phyloP scores from a whole-genome alignment of 2,113 vertebrate genomes.

The Galemys pyrenaicus region DNA sequence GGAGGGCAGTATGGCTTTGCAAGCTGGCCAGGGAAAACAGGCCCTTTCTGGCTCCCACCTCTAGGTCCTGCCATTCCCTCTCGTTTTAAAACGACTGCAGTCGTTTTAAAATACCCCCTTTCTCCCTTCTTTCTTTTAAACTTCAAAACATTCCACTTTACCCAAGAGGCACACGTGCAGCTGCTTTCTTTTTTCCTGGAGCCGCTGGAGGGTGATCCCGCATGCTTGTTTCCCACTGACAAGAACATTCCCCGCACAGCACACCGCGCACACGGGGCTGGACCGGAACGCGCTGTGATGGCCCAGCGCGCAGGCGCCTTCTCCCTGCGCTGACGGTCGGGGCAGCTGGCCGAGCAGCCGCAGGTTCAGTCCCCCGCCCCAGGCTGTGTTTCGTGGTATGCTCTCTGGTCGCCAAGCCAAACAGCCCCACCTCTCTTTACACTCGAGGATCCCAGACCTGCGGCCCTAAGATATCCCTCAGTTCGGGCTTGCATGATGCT shows the following conservation, averaged over 20 bases:
- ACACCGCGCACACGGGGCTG: too few species aligned
- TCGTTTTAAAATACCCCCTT: neutral
- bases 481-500: neutral
- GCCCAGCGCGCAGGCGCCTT: too few species aligned
- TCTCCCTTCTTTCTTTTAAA: neutral
- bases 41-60: too few species aligned
- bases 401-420: neutral
- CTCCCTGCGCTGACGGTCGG: too few species aligned
- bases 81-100: too few species aligned
- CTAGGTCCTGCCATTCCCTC: too few species aligned
- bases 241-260: neutral
- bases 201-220: neutral
- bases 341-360: neutral
- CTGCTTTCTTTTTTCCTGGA: neutral
- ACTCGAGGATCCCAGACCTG: neutral
- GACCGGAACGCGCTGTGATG: too few species aligned
- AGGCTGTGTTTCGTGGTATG: accelerated
- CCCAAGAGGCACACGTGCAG: neutral
- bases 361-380: neutral
- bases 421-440: neutral
- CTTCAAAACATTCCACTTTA: neutral
- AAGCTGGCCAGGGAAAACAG: too few species aligned
- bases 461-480: accelerated
- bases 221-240: neutral
- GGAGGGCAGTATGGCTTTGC: too few species aligned